Percentiles rank a stretch among this genome's conserved stretches.
These are phyloP conservation scores for Exephanes ischioxanthus DNA, from an alignment of 2,888 invertebrate species.

Conservation along the genomic window DNA sequence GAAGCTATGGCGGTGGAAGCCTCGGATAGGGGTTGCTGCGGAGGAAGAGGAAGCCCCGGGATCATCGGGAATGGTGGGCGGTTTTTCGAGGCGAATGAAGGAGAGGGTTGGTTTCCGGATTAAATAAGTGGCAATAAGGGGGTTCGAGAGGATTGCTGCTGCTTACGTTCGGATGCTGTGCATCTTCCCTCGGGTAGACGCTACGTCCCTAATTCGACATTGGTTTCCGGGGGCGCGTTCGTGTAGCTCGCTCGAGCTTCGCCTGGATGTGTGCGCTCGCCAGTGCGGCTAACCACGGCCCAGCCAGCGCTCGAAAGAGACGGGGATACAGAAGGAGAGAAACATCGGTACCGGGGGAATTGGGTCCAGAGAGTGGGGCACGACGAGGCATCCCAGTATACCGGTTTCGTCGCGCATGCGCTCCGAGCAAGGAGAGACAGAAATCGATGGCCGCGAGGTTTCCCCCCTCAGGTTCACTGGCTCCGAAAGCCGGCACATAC, in stretches of 20 bases:
- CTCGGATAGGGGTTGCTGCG: conserved; percentile 47
- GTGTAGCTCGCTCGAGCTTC: conserved; percentile 11
- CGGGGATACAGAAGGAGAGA: conserved; percentile 17
- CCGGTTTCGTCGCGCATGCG: conserved; percentile 65
- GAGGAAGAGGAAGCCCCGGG: conserved; percentile 34
- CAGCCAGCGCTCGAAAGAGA: conserved; percentile 31
- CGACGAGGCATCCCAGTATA: conserved; percentile 41
- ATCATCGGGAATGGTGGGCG: conserved; percentile 65
- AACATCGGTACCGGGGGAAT: conserved; percentile 65
- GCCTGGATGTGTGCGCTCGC: conserved; percentile 23
- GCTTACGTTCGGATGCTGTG: conserved; percentile 7
- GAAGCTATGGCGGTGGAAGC: conserved; percentile 36
- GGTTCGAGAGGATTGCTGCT: conserved; percentile 50
- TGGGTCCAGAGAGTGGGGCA: conserved; percentile 58
- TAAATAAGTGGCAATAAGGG: conserved; percentile 66
- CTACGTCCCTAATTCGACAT: conserved; percentile 61
- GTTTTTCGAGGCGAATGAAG: conserved; percentile 71
- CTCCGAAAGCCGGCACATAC: conserved; percentile 60
- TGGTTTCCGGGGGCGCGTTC: conserved; percentile 59
- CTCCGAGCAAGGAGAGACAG: conserved; percentile 65
- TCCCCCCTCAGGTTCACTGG: conserved; percentile 69
- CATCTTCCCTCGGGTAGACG: conserved; percentile 32
- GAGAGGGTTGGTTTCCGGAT: conserved; percentile 63
- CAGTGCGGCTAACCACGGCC: conserved; percentile 57
- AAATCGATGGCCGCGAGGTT: conserved; percentile 80